Conservation (phyloP, 1,140 invertebrate genomes). For the Anadara kagoshimensis region DNA sequence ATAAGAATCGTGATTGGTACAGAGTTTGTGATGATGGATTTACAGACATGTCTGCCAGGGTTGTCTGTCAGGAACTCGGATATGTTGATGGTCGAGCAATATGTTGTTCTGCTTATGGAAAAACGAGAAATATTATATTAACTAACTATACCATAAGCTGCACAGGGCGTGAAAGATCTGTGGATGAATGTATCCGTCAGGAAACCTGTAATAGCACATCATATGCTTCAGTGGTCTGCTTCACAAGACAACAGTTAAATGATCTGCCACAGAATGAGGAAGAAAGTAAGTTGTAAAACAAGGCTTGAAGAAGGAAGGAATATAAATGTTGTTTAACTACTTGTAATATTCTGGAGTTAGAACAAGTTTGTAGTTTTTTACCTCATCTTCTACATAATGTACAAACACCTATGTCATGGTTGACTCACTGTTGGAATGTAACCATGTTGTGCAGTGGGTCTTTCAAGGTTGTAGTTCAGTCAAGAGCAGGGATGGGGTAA, state of each 20-base stretch:
- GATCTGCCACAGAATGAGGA: no score
- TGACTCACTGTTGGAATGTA: no score
- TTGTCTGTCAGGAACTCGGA: constrained; percentile 54
- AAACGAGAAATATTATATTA: constrained; percentile 7
- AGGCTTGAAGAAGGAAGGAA: no score
- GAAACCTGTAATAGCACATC: constrained; percentile 39
- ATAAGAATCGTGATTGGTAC: constrained; percentile 48
- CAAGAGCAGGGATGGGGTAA: no score
- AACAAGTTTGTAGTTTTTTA: no score
- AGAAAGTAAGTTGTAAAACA: no score
- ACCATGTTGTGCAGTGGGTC: no score
- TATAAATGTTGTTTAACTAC: no score
- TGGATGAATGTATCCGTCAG: constrained; percentile 44
- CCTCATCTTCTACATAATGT: no score
- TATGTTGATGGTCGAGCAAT: constrained; percentile 54
- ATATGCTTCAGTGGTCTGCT: constrained; percentile 61
- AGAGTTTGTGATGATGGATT: constrained; percentile 58
- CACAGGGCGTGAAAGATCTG: constrained; percentile 38
- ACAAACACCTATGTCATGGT: no score
- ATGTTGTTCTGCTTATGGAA: constrained; percentile 55
- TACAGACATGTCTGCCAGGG: constrained; percentile 50
- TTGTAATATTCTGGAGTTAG: no score
- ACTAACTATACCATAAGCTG: constrained; percentile 51
- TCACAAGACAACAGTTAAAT: constrained; percentile 4
- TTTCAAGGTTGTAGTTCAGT: no score